Conservation (phyloP, 2,888 invertebrate species). For the Hypselothyrea guttata region DNA sequence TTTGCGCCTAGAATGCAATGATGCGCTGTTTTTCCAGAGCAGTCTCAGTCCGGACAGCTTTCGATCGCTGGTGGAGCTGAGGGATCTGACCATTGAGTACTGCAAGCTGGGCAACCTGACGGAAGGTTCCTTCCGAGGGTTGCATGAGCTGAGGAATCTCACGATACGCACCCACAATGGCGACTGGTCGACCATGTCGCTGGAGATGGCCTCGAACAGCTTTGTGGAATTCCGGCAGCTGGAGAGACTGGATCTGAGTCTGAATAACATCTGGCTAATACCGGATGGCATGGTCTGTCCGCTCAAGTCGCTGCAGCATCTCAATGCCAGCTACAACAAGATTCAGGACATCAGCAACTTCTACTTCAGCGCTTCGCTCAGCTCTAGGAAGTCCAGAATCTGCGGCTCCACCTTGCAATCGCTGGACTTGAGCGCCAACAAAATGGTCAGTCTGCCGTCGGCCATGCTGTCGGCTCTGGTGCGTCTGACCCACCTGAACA, state of each 20-base stretch:
- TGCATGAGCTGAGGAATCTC: slow-evolving; percentile 91
- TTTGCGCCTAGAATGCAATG: slow-evolving; percentile 90
- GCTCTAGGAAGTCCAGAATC: slow-evolving; percentile 82
- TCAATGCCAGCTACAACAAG: slow-evolving; percentile 93
- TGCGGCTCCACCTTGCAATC: slow-evolving; percentile 88
- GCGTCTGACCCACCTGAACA: slow-evolving; percentile 89
- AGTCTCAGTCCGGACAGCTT: slow-evolving; percentile 90
- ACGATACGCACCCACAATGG: slow-evolving; percentile 93
- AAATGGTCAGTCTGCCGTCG: slow-evolving; percentile 91
- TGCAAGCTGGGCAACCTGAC: slow-evolving; percentile 94
- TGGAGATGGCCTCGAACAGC: slow-evolving; percentile 91
- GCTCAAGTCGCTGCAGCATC: slow-evolving; percentile 88
- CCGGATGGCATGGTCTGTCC: slow-evolving; percentile 93
- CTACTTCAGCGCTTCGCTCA: slow-evolving; percentile 88
- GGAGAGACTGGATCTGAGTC: slow-evolving; percentile 92
- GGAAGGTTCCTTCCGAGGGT: slow-evolving; percentile 89
- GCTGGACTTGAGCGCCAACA: slow-evolving; percentile 92
- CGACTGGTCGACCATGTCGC: slow-evolving; percentile 92
- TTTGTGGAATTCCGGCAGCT: slow-evolving; percentile 90
- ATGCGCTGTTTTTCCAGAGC: slow-evolving; percentile 90
- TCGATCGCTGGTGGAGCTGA: slow-evolving; percentile 90
- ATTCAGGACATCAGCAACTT: slow-evolving; percentile 94
- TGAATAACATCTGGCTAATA: slow-evolving; percentile 94
- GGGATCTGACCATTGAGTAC: slow-evolving; percentile 91
- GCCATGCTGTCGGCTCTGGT: slow-evolving; percentile 91